Evolutionary conservation across 2,797 vertebrate species (phyloP).

Genomic region (Gobio occitaniae): DNA sequence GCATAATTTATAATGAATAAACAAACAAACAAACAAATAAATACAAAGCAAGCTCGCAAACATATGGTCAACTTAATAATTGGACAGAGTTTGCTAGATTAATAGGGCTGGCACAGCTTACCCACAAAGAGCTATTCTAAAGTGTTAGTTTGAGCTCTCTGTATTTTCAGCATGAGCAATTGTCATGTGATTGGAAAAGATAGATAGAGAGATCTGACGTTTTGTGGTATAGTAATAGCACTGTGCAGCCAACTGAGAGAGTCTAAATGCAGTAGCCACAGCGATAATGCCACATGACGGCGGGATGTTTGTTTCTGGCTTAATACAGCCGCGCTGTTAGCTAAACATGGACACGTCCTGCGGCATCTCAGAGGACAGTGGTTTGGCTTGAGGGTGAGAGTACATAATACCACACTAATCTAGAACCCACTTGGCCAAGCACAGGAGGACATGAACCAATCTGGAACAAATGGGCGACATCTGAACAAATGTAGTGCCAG

Average conservation of each 20-base stretch:
- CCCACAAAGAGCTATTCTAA: not conserved
- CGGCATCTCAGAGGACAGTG: slow-evolving; percentile 23
- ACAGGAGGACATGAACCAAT: not conserved
- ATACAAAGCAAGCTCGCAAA: not conserved
- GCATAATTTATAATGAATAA: not conserved
- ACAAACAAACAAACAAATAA: too few species aligned
- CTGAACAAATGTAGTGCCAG: not conserved
- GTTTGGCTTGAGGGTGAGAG: slow-evolving; percentile 19
- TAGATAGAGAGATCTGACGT: not conserved
- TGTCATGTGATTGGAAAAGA: slow-evolving; percentile 29
- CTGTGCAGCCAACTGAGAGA: not conserved
- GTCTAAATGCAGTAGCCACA: slow-evolving; percentile 53
- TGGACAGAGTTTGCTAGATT: not conserved
- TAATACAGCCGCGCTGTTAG: slow-evolving; percentile 56
- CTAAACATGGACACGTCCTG: slow-evolving; percentile 54
- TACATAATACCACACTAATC: slow-evolving; percentile 35
- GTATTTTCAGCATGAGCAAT: slow-evolving; percentile 15
- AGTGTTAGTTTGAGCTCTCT: not conserved
- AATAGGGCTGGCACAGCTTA: not conserved
- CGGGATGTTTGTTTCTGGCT: slow-evolving; percentile 60
- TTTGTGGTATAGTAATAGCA: slow-evolving; percentile 18
- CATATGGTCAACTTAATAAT: not conserved
- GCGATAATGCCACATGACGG: slow-evolving; percentile 58
- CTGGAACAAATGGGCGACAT: not conserved
- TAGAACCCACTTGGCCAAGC: not conserved